Evolutionary conservation across 2,113 vertebrate species (phyloP), one percentile per base, ranked within the genome.

Genomic region (Ictidomys tridecemlineatus): DNA sequence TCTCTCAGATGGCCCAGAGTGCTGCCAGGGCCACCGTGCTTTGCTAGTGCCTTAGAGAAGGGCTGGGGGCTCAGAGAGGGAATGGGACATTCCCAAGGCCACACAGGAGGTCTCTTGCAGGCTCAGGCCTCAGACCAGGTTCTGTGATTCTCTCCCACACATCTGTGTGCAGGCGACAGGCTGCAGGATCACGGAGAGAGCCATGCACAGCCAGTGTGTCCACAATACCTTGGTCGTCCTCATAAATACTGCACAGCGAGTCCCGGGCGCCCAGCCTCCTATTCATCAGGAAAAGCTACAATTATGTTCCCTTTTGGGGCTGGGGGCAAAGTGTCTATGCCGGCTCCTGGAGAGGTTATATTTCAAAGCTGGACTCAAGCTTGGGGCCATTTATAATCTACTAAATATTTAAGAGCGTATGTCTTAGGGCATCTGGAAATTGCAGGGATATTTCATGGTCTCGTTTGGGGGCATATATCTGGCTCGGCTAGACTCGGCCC

Each of bases 321-420:
- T 95, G 63, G 77, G 95, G 97, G 77, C 85, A 94, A 98, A 94
- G 97, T 93, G 96, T 97, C 97, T 93, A 61, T 61, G 85, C 94
- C 89, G 94, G 92, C 97, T 98, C 70, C 42, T 96, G 96, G 98
- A 96, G 91, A 97, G 97, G 98, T 96, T 96, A 98, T 97, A 92
- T 94, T 98, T 98, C 96, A 65, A 98, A 98, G 96, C 97, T n/a
- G 89, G 96, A 98, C 96, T 72, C 0, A 84, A 95, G 97, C 96
- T 98, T 97, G 98, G 97, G 97, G 96, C 96, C 97, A 96, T 98
- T 98, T 98, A 98, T 96, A 92, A 98, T 97, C 98, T 98, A 96
- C 98, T 98, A 98, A 98, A 98, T 98, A 98, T 98, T 98, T 98
- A 98, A 98, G 94, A 97, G 96, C 96, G 86, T 97, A 84, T 97